Evolutionary conservation across 2,888 invertebrate species (phyloP).

Genomic region (Ptychoptera contaminata): DNA sequence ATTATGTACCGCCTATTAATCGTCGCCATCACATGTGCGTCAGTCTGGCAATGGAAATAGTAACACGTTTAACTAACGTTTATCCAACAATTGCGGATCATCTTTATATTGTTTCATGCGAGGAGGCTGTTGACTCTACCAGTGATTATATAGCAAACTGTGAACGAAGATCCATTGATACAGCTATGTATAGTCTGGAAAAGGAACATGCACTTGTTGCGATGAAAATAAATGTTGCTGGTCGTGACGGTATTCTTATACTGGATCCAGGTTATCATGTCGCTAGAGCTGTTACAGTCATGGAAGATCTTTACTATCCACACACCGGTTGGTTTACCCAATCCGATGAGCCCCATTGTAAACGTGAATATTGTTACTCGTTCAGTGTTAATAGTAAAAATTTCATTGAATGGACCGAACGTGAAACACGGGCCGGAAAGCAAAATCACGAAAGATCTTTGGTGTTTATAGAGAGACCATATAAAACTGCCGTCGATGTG

Average conservation of each 20-base stretch:
- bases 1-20: constrained; percentile 64
- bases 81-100: constrained; percentile 50
- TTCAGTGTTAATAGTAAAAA: constrained; percentile 49
- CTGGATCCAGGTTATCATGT: constrained; percentile 88
- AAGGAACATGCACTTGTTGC: constrained; percentile 81
- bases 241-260: constrained; percentile 59
- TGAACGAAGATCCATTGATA: constrained; percentile 34
- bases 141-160: constrained; percentile 39
- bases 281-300: constrained; percentile 68
- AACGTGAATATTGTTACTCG: constrained; percentile 72
- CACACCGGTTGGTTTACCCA: constrained; percentile 85
- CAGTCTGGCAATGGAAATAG: constrained; percentile 68
- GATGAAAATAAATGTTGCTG: constrained; percentile 54
- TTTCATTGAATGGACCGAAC: constrained; percentile 76
- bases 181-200: constrained; percentile 38
- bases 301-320: constrained; percentile 70
- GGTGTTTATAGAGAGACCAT: constrained; percentile 64
- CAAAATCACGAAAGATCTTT: constrained; percentile 52
- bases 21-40: constrained; percentile 75
- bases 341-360: constrained; percentile 55
- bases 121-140: constrained; percentile 58
- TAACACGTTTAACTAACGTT: constrained; percentile 47
- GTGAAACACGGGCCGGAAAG: constrained; percentile 50
- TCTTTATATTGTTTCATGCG: constrained; percentile 68
- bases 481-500: constrained; percentile 65